Percentiles rank a stretch among this genome's conserved stretches.
Evolutionary conservation across 2,797 vertebrate species (phyloP).

Genomic region (Alosa sapidissima): DNA sequence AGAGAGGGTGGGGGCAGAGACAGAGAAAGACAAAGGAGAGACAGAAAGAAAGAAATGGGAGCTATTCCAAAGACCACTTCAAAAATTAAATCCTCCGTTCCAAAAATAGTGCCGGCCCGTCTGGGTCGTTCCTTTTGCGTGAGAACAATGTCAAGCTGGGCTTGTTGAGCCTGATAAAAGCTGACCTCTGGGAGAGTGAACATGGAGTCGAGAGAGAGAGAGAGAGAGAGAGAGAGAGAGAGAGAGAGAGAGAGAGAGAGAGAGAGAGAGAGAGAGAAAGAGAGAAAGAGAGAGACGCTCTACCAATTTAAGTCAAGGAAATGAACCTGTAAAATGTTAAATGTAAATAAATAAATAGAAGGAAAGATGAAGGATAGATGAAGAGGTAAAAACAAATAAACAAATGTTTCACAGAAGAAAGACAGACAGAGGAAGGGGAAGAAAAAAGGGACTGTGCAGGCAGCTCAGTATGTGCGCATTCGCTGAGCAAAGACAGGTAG

Average conservation of each 20-base stretch:
- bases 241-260: too few relatives aligned
- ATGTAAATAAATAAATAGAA: neutral
- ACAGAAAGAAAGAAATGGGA: neutral
- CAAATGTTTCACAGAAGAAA: neutral
- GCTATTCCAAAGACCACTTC: conserved; percentile 26
- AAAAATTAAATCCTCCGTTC: conserved; percentile 21
- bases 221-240: too few relatives aligned
- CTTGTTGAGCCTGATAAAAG: conserved; percentile 17
- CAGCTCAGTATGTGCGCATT: neutral
- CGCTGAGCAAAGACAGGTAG: neutral
- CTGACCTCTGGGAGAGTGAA: conserved; percentile 20
- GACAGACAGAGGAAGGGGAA: neutral
- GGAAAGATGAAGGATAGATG: neutral
- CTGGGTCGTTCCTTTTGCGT: neutral
- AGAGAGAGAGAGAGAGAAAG: too few relatives aligned
- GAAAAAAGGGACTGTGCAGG: neutral
- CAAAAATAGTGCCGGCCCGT: conserved; percentile 2
- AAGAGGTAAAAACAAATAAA: conserved; percentile 8
- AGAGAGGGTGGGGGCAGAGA: neutral
- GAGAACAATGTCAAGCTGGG: conserved; percentile 22
- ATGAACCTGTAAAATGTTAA: neutral
- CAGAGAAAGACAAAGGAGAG: neutral
- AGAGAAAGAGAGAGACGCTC: neutral
- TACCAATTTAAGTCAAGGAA: conserved; percentile 6
- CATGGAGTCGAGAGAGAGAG: conserved; percentile 6